Percentiles rank a stretch among this genome's conserved stretches.
These are phyloP conservation scores for Cordilura impudica DNA, from an alignment of 2,888 invertebrate genomes.

Conservation along the genomic window DNA sequence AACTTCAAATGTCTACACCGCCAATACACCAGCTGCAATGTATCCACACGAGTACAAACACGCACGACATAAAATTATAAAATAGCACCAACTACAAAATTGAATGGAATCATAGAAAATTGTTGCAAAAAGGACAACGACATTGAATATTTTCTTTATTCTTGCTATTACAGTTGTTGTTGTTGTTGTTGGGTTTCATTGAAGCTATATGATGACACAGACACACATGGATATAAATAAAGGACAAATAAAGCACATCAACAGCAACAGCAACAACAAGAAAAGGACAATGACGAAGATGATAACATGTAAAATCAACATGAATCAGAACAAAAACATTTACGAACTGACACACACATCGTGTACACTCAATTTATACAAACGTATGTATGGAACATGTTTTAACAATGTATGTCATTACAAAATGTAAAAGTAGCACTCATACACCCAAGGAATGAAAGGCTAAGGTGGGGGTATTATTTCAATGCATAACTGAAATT, in stretches of 20 bases:
- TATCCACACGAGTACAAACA: background rate
- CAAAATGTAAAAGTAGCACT: conserved; percentile 20
- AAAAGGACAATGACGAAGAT: conserved; percentile 47
- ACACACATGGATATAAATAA: conserved; percentile 25
- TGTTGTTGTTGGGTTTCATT: background rate
- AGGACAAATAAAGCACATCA: conserved; percentile 17
- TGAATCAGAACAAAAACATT: conserved; percentile 38
- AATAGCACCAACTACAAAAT: conserved; percentile 33
- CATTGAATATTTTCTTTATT: conserved; percentile 54
- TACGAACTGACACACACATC: conserved; percentile 12
- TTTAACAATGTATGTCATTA: conserved; percentile 54
- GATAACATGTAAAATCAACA: conserved; percentile 58
- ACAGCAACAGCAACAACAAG: conserved; percentile 23
- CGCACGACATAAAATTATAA: background rate
- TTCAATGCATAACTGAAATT: background rate
- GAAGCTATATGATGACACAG: conserved; percentile 21
- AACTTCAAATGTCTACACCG: conserved; percentile 53
- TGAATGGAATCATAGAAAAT: conserved; percentile 41
- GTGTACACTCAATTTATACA: background rate
- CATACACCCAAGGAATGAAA: background rate
- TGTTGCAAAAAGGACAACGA: conserved; percentile 59
- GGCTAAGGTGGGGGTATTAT: background rate
- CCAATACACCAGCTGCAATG: conserved; percentile 27
- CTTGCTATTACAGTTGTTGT: background rate
- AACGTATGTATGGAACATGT: background rate